Conservation (phyloP, 2,888 invertebrate species). For the Strigamia maritima region DNA sequence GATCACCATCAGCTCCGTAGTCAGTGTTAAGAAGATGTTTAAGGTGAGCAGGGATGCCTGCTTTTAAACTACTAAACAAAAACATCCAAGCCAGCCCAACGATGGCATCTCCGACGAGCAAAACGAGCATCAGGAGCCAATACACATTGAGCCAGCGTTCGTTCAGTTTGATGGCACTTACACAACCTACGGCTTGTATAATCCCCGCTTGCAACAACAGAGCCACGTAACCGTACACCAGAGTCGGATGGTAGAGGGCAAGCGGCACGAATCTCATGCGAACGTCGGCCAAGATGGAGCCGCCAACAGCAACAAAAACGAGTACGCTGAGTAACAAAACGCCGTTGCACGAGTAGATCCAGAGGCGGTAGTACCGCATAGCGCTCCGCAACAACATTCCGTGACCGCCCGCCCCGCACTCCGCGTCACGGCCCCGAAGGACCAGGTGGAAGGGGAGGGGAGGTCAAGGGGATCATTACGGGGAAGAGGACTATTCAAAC, state of each 20-base stretch:
- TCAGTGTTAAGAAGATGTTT: constrained; percentile 63
- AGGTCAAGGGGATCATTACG: background rate
- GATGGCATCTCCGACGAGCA: constrained; percentile 77
- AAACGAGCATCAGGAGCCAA: constrained; percentile 73
- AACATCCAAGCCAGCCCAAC: constrained; percentile 83
- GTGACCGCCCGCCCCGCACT: constrained; percentile 35
- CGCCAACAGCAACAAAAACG: constrained; percentile 73
- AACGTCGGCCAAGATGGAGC: constrained; percentile 53
- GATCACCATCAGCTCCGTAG: constrained; percentile 69
- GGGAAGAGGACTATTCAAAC: background rate
- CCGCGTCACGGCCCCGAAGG: background rate
- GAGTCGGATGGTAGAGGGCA: constrained; percentile 70
- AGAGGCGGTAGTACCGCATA: constrained; percentile 62
- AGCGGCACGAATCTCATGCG: constrained; percentile 48
- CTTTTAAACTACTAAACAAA: constrained; percentile 70
- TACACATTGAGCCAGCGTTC: constrained; percentile 78
- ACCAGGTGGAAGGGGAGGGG: constrained; percentile 5
- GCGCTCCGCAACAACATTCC: constrained; percentile 47
- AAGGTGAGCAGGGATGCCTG: constrained; percentile 68
- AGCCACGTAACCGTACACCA: constrained; percentile 79
- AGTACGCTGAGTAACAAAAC: constrained; percentile 78
- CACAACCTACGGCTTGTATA: constrained; percentile 70
- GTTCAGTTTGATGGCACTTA: constrained; percentile 74
- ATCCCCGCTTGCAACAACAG: constrained; percentile 68
- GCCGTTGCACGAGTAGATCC: constrained; percentile 89